These are phyloP conservation scores for Lagodon rhomboides DNA, from an alignment of 2,797 vertebrate genomes.

Conservation along the genomic window DNA sequence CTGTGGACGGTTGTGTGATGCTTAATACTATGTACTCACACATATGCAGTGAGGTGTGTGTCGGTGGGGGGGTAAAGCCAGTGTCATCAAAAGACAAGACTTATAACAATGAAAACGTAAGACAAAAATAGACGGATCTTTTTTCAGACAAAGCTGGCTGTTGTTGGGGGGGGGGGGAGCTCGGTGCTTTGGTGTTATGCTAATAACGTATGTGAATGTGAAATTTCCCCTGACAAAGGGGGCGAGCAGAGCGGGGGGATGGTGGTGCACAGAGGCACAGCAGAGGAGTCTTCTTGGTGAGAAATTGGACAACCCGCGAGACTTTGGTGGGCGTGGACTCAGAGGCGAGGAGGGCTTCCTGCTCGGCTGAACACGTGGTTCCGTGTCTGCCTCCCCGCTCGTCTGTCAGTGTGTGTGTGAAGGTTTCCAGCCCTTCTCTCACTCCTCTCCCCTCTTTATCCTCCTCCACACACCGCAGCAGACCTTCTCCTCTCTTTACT, in stretches of 20 bases:
- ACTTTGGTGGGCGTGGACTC: constrained; percentile 77
- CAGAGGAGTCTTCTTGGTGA: constrained; percentile 3
- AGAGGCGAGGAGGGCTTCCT: constrained; percentile 76
- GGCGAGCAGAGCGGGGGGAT: constrained; percentile 54
- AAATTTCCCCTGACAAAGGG: constrained; percentile 75
- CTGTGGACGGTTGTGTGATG: not conserved
- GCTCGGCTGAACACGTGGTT: constrained; percentile 85
- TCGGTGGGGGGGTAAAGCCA: not conserved
- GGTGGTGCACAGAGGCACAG: constrained; percentile 37
- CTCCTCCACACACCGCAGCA: constrained; percentile 35
- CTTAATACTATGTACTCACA: not conserved
- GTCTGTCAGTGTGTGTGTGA: constrained; percentile 72
- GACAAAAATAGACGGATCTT: constrained; percentile 34
- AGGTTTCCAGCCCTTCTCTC: constrained; percentile 60
- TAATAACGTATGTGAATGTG: constrained; percentile 74
- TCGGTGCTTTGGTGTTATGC: constrained; percentile 71
- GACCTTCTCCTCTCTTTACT: constrained; percentile 31
- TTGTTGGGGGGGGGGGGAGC: constrained; percentile 37
- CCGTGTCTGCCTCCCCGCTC: constrained; percentile 74
- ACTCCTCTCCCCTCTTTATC: constrained; percentile 33
- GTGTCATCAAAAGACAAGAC: not conserved
- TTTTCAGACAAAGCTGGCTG: constrained; percentile 21
- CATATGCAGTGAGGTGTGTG: not conserved
- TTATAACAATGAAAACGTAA: constrained; percentile 32
- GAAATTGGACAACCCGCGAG: constrained; percentile 68